These are phyloP conservation scores for Drosophila fulvimacula DNA, from an alignment of 2,888 invertebrate genomes.

Conservation along the genomic window DNA sequence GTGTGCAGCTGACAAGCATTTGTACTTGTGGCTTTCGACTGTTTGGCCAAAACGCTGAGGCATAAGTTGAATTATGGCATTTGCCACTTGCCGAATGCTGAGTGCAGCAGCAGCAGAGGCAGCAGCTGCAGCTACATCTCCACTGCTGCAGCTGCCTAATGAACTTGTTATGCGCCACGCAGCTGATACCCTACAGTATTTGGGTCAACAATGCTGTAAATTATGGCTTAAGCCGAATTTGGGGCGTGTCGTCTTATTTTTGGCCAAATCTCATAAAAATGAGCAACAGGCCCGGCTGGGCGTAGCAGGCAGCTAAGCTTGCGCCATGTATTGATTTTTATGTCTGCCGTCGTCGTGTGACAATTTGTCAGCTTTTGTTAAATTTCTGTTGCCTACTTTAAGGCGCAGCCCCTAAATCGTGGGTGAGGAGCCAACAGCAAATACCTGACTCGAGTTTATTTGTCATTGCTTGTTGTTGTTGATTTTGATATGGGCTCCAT, in stretches of 20 bases:
- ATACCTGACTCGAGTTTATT: slow-evolving; percentile 61
- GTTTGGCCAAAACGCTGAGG: slow-evolving; percentile 38
- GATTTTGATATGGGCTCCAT: slow-evolving; percentile 13
- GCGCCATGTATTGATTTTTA: slow-evolving; percentile 51
- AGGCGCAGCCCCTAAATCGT: slow-evolving; percentile 50
- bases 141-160: slow-evolving; percentile 52
- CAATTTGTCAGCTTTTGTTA: slow-evolving; percentile 63
- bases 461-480: slow-evolving; percentile 31
- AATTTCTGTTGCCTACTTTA: slow-evolving; percentile 58
- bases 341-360: slow-evolving; percentile 35
- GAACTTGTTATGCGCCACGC: slow-evolving; percentile 45
- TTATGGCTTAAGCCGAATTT: slow-evolving; percentile 43
- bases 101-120: slow-evolving; percentile 32
- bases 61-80: slow-evolving; percentile 67
- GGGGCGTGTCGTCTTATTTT: slow-evolving; percentile 39
- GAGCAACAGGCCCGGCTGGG: slow-evolving; percentile 45
- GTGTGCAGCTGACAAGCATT: slow-evolving; percentile 56
- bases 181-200: slow-evolving; percentile 34
- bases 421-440: slow-evolving; percentile 21
- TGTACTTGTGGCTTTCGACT: slow-evolving; percentile 66
- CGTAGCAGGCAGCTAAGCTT: slow-evolving; percentile 15
- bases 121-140: background rate
- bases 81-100: slow-evolving; percentile 31
- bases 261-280: slow-evolving; percentile 53
- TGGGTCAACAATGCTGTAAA: slow-evolving; percentile 67